A percentile compares a stretch with the other conserved stretches of the same genome.
phyloP scores from a whole-genome alignment of 2,797 vertebrate genomes.

The Crypturellus tataupa region DNA sequence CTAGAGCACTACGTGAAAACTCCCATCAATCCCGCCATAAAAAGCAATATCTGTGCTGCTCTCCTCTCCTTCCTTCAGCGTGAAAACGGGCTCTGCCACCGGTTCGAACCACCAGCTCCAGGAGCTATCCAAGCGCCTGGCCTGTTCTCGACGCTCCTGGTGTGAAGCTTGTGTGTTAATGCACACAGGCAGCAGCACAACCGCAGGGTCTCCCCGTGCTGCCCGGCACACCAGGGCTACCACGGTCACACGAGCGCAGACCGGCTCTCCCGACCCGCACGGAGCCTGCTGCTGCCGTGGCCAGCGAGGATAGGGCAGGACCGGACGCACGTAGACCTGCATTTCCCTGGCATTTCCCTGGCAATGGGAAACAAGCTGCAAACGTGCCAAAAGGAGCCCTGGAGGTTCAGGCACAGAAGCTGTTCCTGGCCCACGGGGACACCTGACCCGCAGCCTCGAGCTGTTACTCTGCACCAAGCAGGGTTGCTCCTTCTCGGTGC shows the following conservation, averaged over 20 bases:
- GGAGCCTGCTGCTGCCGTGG: background rate
- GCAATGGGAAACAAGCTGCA: background rate
- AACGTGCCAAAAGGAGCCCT: background rate
- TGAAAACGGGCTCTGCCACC: background rate
- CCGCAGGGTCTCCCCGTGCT: background rate
- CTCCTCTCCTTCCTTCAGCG: background rate
- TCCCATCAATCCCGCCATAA: background rate
- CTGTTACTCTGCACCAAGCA: too few relatives aligned
- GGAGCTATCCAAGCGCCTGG: background rate
- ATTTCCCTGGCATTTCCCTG: background rate
- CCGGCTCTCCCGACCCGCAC: background rate
- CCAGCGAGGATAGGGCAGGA: background rate
- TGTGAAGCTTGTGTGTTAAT: fast-evolving
- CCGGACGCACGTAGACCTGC: background rate
- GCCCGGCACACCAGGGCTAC: background rate
- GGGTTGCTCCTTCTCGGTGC: too few relatives aligned
- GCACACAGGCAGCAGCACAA: background rate
- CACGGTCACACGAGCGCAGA: background rate
- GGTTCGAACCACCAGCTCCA: background rate
- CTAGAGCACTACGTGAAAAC: fast-evolving
- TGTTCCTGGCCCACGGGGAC: background rate
- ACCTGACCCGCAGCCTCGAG: too few relatives aligned
- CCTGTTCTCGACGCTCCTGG: background rate
- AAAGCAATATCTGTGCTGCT: background rate
- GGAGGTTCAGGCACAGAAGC: background rate